phyloP scores from a whole-genome alignment of 2,797 vertebrate species.

The Acanthurus tractus region DNA sequence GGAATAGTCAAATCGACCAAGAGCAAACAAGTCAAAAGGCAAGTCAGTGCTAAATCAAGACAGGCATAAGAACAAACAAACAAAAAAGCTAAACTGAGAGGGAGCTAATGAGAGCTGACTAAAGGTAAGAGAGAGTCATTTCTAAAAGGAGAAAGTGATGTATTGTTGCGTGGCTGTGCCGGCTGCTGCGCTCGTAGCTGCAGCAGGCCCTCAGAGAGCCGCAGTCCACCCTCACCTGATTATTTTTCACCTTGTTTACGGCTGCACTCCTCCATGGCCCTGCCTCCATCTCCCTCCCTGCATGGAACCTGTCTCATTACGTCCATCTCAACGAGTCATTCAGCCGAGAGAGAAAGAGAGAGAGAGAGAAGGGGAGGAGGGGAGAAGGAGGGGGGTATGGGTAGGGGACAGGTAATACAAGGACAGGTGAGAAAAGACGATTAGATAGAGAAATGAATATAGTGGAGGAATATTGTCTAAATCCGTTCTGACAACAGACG shows the following conservation, averaged over 20 bases:
- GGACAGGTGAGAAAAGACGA: conserved; percentile 73
- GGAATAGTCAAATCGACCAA: conserved; percentile 35
- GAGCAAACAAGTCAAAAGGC: conserved; percentile 32
- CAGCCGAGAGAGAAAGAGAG: conserved; percentile 34
- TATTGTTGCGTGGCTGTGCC: conserved; percentile 50
- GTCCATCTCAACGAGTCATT: conserved; percentile 76
- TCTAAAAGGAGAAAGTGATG: conserved; percentile 63
- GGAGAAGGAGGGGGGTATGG: conserved; percentile 6
- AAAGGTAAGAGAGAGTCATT: conserved; percentile 64
- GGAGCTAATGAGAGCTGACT: conserved; percentile 64
- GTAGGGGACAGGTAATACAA: conserved; percentile 70
- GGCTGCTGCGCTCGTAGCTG: conserved; percentile 43
- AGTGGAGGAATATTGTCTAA: conserved; percentile 51
- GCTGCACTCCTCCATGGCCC: conserved; percentile 64
- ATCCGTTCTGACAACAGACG: conserved; percentile 68
- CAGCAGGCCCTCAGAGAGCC: conserved; percentile 71
- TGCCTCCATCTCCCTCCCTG: conserved; percentile 69
- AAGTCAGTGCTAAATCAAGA: conserved; percentile 43
- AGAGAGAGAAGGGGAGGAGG: conserved; percentile 8
- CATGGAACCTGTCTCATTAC: conserved; percentile 81
- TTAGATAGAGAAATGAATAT: conserved; percentile 61
- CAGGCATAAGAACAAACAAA: conserved; percentile 52
- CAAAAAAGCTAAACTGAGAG: conserved; percentile 32
- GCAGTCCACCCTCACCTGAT: conserved; percentile 76
- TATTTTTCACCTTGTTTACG: conserved; percentile 84